Conservation (phyloP, 2,888 invertebrate species). For the Idaea biselata region DNA sequence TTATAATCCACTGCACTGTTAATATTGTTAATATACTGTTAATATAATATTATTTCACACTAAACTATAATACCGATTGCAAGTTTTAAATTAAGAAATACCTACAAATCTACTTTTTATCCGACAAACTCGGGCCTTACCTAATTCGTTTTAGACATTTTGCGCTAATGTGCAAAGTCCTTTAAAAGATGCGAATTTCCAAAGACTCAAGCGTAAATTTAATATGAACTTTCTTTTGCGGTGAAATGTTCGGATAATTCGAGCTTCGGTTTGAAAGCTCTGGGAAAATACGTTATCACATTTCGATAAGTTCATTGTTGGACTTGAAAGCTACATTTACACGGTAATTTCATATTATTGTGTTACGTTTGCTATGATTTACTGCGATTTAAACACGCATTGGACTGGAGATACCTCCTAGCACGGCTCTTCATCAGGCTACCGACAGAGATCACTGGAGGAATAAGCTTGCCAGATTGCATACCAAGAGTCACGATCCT, state of each 20-base stretch:
- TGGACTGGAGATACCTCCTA: too few species aligned
- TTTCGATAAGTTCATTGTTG: slow-evolving; percentile 34
- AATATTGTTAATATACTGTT: too few species aligned
- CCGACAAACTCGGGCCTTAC: too few species aligned
- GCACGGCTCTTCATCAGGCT: too few species aligned
- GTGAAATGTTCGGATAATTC: slow-evolving; percentile 45
- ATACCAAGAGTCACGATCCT: too few species aligned
- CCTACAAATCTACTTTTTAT: too few species aligned
- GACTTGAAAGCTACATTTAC: slow-evolving; percentile 16
- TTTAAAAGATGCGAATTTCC: slow-evolving; percentile 48
- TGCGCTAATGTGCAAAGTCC: slow-evolving; percentile 16
- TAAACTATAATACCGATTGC: too few species aligned
- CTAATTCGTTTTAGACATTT: neutral
- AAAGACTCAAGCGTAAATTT: slow-evolving; percentile 50
- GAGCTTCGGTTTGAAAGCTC: slow-evolving; percentile 41
- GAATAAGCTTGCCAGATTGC: too few species aligned
- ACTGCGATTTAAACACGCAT: neutral
- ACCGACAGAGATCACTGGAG: too few species aligned
- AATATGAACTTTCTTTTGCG: slow-evolving; percentile 60
- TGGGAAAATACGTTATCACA: slow-evolving; percentile 36
- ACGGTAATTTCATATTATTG: slow-evolving; percentile 16
- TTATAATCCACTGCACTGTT: too few species aligned
- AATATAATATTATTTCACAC: too few species aligned
- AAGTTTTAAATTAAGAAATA: too few species aligned
- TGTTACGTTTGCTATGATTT: neutral